Base-by-base conservation (phyloP, 1,140 invertebrate species). In the Cyrtorhinus lividipennis region DNA sequence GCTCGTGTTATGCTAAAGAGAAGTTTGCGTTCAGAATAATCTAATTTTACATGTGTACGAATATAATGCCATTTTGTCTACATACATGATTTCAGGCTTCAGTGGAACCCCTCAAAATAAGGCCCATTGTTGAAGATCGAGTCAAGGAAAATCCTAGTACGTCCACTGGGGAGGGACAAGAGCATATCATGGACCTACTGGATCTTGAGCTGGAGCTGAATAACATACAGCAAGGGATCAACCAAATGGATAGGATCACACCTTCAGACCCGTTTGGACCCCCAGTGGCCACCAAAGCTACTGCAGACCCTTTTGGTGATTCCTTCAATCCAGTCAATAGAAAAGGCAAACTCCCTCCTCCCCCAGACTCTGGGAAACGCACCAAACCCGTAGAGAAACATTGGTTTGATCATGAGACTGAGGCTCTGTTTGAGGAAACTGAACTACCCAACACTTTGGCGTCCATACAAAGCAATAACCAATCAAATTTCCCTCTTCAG, bases 181-280 rank as follows among this genome's bases (percentile, higher is more conserved):
- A 65, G 18, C 61, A 58, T 59, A 58, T 57, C 22, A 62, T 56
- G 44, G 61, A 65, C 44, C 76, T 98, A 64, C 83, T 98, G 20
- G 92, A 96, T 76, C 76, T 98, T 64, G 92, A 97, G 73, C 87
- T 91, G 71, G 92, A 96, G 77, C 76, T 96, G 61, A 89, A 86
- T 67, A 91, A 86, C 59, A 79, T 98, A 67, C 85, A 95, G 73
- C 83, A 92, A 68, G 89, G 89, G 3, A 84, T 93, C 62, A 84
- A 86, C 66, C 88, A 92, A 72, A 88, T 92, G 80, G 88, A 91
- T 71, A 83, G 86, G 62, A 85, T 89, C 25, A 90, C 87, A 2
- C 87, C 88, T 3, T 86, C 85, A 15, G 81, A 83, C 71, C 78
- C 78, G 53, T 76, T 78, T 66, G 72, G 76, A 13, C 72, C 77